Evolutionary conservation across 2,888 invertebrate species (phyloP), one percentile per base, ranked within the genome.

Genomic region (Acleris cristana): DNA sequence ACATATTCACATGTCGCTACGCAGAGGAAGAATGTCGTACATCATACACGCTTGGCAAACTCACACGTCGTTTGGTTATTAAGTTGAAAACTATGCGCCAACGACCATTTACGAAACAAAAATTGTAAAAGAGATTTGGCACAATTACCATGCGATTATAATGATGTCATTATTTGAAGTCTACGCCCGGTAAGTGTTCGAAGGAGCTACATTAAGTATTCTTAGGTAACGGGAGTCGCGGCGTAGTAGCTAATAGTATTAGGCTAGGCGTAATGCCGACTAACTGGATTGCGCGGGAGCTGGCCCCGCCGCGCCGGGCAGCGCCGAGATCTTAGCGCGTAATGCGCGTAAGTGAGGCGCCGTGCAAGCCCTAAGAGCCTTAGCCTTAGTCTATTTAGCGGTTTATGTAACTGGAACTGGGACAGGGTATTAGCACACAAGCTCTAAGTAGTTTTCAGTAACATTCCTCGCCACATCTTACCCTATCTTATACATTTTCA

Each of bases 271-370:
- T 69, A 73, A 73, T 72, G 74, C 71, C 70, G 73, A 65, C 79
- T 90, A 90, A 90, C 87, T 83, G 82, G 91, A 90, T 91, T 81
- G 79, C 72, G 74, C 73, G 78, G 86, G 86, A 57, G 40, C 45
- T 14, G 40, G 40, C 48, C 52, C 26, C 86, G 79, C 74, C 71
- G 79, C 82, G 57, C 45, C 57, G 6, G 45, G 44, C 21, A 82
- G 87, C 40, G 14, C 88, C 72, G 89, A 87, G 89, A 86, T 78
- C 90, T 91, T 90, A 90, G 74, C 78, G 74, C 73, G 76, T 89
- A 89, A 90, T 85, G 74, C 87, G 69, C 73, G 72, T 89, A 89
- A 89, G 87, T 79, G 83, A 81, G 83, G 83, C 87, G 89, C 86
- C 89, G 86, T 84, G 83, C 78, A 82, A 84, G 80, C 81, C 65